Evolutionary conservation across 92 coral and sea anemone genomes (phyloP), one percentile per base, ranked within the genome.

Genomic region (Porites divaricata): DNA sequence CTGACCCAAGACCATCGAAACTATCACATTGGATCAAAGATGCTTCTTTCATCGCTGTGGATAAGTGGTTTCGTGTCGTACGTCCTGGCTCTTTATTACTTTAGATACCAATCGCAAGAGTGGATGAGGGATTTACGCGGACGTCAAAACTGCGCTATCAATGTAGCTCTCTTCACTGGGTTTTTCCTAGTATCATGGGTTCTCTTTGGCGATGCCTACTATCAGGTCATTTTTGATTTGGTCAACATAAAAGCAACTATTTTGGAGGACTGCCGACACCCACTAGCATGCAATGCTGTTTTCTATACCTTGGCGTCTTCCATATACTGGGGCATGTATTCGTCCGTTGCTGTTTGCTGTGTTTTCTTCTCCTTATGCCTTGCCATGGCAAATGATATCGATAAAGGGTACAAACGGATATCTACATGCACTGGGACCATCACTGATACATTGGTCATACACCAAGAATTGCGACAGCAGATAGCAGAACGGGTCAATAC

Each of bases 251-350:
- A 85, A 54, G 83, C 50, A n/a, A 74, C 77, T 9, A 28, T 85
- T 20, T 78, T 81, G 16, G 35, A 72, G 12, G 85, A 85, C 35
- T 89, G 92, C 57, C 80, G 17, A 14, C 54, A 54, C 11, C 23
- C 26, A 4, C 56, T 85, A 23, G 53, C 63, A 45, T 89, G 92
- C 52, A 72, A 80, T 53, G 81, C 81, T 5, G 89, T 74, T 23
- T 89, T 85, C 71, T 89, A 73, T 22, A 28, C 56, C 14, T 79
- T 89, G 24, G 92, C 86, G 14, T 70, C 78, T 8, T 85, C 92
- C 11, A 65, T 89, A 8, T 89, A 89, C 64, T 89, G 92, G 92
- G 90, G 92, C 1, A 67, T 89, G 59, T 89, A 89, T 73, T 72
- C 92, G 48, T 54, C 87, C 66, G 83, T 89, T 22, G 83, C 82